phyloP scores from a whole-genome alignment of 2,113 vertebrate genomes.

The Colistium nudipinnis region DNA sequence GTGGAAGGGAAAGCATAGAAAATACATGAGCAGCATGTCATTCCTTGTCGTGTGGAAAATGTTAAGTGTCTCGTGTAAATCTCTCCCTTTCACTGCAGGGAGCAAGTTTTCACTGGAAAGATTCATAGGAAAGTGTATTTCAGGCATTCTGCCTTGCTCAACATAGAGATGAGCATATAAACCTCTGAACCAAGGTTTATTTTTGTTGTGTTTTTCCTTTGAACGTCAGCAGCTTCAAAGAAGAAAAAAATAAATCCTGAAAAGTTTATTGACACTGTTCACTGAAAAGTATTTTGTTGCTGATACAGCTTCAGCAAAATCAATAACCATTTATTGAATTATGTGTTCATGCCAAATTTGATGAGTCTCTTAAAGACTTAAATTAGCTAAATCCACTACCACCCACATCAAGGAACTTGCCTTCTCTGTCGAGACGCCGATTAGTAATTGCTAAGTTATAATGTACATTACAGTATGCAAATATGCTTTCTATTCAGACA shows the following conservation, averaged over 20 bases:
- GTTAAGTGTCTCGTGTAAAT: conserved; percentile 45
- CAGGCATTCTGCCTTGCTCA: neutral
- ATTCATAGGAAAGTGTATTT: neutral
- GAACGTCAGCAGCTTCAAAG: conserved; percentile 34
- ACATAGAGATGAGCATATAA: conserved; percentile 4
- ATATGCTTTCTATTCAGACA: conserved; percentile 50
- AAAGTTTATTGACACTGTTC: conserved; percentile 47
- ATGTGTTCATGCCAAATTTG: conserved; percentile 70
- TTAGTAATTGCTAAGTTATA: conserved; percentile 71
- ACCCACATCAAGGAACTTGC: conserved; percentile 9
- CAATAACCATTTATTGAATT: conserved; percentile 74
- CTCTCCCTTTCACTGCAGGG: conserved; percentile 7
- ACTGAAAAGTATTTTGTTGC: conserved; percentile 57
- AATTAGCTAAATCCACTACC: conserved; percentile 38
- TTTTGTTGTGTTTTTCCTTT: too few species aligned
- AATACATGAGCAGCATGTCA: conserved; percentile 28
- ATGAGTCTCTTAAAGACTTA: conserved; percentile 54
- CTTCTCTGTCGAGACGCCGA: conserved; percentile 50
- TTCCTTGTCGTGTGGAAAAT: conserved; percentile 21
- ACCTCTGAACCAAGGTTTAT: neutral
- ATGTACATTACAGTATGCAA: conserved; percentile 62
- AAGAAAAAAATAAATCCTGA: neutral
- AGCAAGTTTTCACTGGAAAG: conserved; percentile 1
- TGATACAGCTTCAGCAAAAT: conserved; percentile 66
- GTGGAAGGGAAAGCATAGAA: neutral